These are phyloP conservation scores for Camponotus pennsylvanicus DNA, from an alignment of 1,140 invertebrate genomes.

Conservation along the genomic window DNA sequence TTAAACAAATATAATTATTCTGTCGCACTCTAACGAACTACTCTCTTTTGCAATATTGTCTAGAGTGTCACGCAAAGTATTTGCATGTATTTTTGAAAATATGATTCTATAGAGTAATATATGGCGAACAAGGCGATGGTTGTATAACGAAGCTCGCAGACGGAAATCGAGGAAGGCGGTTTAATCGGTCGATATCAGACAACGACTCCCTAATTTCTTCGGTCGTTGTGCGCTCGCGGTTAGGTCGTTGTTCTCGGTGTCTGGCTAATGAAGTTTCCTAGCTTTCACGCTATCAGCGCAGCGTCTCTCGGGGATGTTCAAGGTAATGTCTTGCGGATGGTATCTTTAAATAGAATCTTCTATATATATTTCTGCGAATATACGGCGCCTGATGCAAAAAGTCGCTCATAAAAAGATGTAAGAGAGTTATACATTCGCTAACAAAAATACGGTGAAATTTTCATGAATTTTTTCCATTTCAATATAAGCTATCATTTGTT, in stretches of 20 bases:
- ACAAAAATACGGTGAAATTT: neutral
- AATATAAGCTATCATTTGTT: conserved; percentile 23
- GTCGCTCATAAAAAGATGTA: conserved; percentile 22
- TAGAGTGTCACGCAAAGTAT: neutral
- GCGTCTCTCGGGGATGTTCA: conserved; percentile 63
- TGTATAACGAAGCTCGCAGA: conserved; percentile 8
- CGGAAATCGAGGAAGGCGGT: conserved; percentile 21
- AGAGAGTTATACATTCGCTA: neutral
- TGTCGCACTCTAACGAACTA: neutral
- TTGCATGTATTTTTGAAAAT: conserved; percentile 2
- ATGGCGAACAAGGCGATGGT: neutral
- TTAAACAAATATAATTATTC: neutral
- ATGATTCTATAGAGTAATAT: neutral
- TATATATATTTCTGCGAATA: neutral
- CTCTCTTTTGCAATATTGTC: neutral
- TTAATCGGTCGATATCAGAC: conserved; percentile 53
- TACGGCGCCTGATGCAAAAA: conserved; percentile 48
- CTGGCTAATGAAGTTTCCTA: conserved; percentile 66
- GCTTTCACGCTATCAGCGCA: conserved; percentile 67
- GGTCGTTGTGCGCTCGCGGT: conserved; percentile 57
- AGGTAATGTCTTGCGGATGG: conserved; percentile 69
- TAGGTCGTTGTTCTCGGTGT: conserved; percentile 62
- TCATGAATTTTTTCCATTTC: conserved; percentile 10
- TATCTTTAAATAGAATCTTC: conserved; percentile 72
- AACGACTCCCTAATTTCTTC: conserved; percentile 69